These are phyloP conservation scores for Microctenopoma lineatum DNA, from an alignment of 2,797 vertebrate species.

Conservation along the genomic window DNA sequence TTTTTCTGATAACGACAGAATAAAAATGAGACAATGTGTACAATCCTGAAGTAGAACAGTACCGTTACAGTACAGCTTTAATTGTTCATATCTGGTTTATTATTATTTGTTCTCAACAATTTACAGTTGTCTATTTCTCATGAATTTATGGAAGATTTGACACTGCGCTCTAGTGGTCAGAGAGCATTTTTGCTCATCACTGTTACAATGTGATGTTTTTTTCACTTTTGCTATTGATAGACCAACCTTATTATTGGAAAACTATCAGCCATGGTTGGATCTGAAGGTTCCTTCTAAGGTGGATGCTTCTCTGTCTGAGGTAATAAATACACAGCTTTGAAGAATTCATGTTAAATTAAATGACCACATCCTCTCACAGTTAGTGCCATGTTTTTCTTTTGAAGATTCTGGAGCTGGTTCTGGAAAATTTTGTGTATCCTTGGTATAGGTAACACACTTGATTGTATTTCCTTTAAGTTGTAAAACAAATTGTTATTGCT, in stretches of 20 bases:
- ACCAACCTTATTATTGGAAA: slow-evolving; percentile 92
- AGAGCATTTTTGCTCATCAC: background rate
- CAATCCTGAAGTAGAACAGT: background rate
- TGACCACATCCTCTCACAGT: background rate
- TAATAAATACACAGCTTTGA: slow-evolving; percentile 51
- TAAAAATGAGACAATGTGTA: background rate
- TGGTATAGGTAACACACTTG: slow-evolving; percentile 92
- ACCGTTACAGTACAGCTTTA: no score
- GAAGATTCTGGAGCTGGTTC: slow-evolving; percentile 94
- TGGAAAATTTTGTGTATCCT: slow-evolving; percentile 97
- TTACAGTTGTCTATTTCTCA: background rate
- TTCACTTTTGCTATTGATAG: slow-evolving; percentile 68
- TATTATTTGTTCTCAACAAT: slow-evolving; percentile 1
- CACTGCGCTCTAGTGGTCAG: slow-evolving; percentile 51
- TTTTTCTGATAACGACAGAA: background rate
- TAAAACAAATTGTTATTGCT: background rate
- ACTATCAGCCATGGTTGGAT: slow-evolving; percentile 97
- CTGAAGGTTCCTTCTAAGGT: slow-evolving; percentile 94
- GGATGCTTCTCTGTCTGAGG: slow-evolving; percentile 95
- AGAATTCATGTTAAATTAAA: background rate
- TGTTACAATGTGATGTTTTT: background rate
- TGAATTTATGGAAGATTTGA: slow-evolving; percentile 3
- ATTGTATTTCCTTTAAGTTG: background rate
- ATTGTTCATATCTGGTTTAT: slow-evolving; percentile 2
- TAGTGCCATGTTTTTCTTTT: slow-evolving; percentile 1